A percentile compares a stretch with the other conserved stretches of the same genome.
Conservation (phyloP, 92 coral and sea anemone species). For the Epizoanthus illoricatus region DNA sequence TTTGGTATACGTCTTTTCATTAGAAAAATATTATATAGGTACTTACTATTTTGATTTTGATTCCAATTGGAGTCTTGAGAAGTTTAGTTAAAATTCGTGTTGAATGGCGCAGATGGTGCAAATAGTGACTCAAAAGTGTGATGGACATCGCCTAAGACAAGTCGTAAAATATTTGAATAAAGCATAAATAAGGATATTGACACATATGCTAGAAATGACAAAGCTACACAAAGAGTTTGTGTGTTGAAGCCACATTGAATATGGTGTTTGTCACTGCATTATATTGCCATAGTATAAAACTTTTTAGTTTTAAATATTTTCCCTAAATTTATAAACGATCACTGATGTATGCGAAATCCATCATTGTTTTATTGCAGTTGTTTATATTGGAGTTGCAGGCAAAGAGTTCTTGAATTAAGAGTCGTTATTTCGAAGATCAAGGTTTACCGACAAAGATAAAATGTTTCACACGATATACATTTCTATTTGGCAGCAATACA, state of each 20-base stretch:
- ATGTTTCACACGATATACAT: neutral
- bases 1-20: neutral
- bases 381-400: neutral
- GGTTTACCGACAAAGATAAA: neutral
- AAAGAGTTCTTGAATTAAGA: neutral
- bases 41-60: neutral
- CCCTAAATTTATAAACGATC: neutral
- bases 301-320: neutral
- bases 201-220: conserved; percentile 22
- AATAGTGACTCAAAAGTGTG: neutral
- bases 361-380: too few relatives aligned
- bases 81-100: conserved; percentile 11
- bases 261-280: neutral
- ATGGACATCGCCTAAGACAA: neutral
- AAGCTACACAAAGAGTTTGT: conserved; percentile 24
- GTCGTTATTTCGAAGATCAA: too few relatives aligned
- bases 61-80: neutral
- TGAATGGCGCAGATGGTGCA: neutral
- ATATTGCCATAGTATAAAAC: neutral
- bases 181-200: neutral
- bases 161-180: conserved; percentile 29
- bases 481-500: neutral
- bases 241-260: conserved; percentile 12
- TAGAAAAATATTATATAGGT: neutral
- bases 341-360: neutral